Evolutionary conservation across 53 echinoderm and acorn worm genomes (phyloP).

Genomic region (Paracentrotus lividus): DNA sequence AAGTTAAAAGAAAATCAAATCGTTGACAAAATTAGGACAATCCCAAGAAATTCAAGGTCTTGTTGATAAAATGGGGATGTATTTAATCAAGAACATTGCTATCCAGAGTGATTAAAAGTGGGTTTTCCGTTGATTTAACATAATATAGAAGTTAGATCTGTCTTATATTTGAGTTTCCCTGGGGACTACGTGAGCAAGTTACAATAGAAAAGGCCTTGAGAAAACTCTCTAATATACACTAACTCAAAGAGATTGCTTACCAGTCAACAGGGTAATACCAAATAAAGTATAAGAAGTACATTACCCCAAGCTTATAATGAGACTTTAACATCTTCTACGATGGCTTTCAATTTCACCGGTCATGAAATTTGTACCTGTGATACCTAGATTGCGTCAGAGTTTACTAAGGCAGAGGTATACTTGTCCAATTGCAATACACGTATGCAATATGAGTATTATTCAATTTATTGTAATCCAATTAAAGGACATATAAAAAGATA

Average conservation of each 20-base stretch:
- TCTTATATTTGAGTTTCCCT: neutral
- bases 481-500: no score
- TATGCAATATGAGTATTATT: neutral
- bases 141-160: neutral
- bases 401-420: neutral
- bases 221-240: slow-evolving; percentile 11
- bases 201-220: neutral
- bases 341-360: neutral
- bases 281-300: slow-evolving; percentile 8
- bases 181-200: slow-evolving; percentile 4
- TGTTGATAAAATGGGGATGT: neutral
- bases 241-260: slow-evolving; percentile 49
- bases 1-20: slow-evolving; percentile 17
- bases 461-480: no score
- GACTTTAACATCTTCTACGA: neutral
- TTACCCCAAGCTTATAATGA: slow-evolving; percentile 6
- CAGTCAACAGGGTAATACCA: slow-evolving; percentile 22
- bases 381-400: neutral
- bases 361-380: neutral
- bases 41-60: slow-evolving; percentile 2
- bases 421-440: neutral
- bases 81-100: neutral
- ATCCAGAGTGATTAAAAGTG: slow-evolving; percentile 30
- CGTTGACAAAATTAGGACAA: slow-evolving; percentile 20
- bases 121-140: neutral